Percentiles rank a stretch among this genome's conserved stretches.
phyloP scores from a whole-genome alignment of 2,888 invertebrate genomes.

The Amphipyra berbera region DNA sequence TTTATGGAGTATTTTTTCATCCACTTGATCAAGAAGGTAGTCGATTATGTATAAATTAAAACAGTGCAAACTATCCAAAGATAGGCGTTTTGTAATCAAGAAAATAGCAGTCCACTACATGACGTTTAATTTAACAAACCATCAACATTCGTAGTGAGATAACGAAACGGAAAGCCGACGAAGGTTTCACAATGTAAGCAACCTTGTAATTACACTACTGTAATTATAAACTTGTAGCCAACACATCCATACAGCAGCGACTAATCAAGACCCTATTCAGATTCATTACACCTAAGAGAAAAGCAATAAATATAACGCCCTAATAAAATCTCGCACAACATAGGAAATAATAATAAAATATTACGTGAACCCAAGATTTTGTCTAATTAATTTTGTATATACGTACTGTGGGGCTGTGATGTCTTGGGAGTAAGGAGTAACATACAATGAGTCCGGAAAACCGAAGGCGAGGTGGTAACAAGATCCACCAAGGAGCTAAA shows the following conservation, averaged over 20 bases:
- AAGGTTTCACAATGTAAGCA: constrained; percentile 79
- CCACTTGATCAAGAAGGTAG: constrained; percentile 14
- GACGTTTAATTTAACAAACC: constrained; percentile 88
- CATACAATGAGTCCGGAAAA: constrained; percentile 86
- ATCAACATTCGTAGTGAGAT: constrained; percentile 80
- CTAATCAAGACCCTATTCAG: constrained; percentile 87
- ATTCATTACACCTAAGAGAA: constrained; percentile 81
- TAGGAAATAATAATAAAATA: constrained; percentile 89
- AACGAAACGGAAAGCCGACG: constrained; percentile 79
- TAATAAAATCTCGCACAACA: constrained; percentile 85
- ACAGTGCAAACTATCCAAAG: constrained; percentile 67
- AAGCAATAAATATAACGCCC: constrained; percentile 86
- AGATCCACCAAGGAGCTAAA: constrained; percentile 86
- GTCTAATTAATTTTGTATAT: constrained; percentile 90
- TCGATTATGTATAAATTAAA: constrained; percentile 57
- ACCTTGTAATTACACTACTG: constrained; percentile 86
- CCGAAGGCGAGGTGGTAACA: constrained; percentile 84
- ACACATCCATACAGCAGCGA: constrained; percentile 77
- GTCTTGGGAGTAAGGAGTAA: constrained; percentile 88
- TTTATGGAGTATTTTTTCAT: constrained; percentile 8
- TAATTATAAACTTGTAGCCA: constrained; percentile 85
- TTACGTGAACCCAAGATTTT: constrained; percentile 86
- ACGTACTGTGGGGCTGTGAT: constrained; percentile 82
- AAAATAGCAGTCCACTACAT: constrained; percentile 74
- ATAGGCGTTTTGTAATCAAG: constrained; percentile 80